Base-by-base conservation (phyloP, 2,888 invertebrate genomes). In the Oxystoma pomonae region DNA sequence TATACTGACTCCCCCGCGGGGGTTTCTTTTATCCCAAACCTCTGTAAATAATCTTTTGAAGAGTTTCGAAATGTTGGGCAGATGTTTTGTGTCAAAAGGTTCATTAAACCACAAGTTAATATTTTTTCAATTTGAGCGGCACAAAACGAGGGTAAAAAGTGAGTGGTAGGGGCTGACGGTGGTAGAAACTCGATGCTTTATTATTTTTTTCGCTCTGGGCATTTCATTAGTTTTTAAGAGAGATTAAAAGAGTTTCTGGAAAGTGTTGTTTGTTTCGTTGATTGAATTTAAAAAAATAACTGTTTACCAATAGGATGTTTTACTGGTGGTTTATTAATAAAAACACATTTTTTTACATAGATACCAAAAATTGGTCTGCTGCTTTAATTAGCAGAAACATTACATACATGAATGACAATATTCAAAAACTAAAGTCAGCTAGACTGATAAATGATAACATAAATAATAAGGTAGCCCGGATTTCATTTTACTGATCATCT, bases 71-170 rank as follows among this genome's bases (percentile, higher is more conserved):
- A 53, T 53, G 53, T 53, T 17, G 53, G 5, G 17, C 53, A 53
- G 53, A 53, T 53, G 53, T 53, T 53, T 53, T 53, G 53, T 53
- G 19, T 53, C 53, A 53, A 53, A 53, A 53, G 53, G 53, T 53
- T 53, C 53, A 53, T 53, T 53, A 53, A 53, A 53, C 53, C 53
- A 53, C 53, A 53, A 53, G 53, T 53, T 53, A 53, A 53, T 53
- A 53, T 19, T 53, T n/a, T 53, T 53, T 53, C 53, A 16, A 53
- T 53, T 53, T 53, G 12, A 35, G 35, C 5, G 35, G 5, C 12
- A 7, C 12, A 7, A 35, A 35, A 35, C 35, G 35, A 35, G 35
- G 12, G 12, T 7, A 35, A 35, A 35, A 12, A 35, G 12, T 35
- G 35, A 35, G 12, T 35, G 12, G 35, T 35, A 12, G 35, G 35